Base-by-base conservation (phyloP, 2,797 vertebrate species). In the Malacoctenus gilli region DNA sequence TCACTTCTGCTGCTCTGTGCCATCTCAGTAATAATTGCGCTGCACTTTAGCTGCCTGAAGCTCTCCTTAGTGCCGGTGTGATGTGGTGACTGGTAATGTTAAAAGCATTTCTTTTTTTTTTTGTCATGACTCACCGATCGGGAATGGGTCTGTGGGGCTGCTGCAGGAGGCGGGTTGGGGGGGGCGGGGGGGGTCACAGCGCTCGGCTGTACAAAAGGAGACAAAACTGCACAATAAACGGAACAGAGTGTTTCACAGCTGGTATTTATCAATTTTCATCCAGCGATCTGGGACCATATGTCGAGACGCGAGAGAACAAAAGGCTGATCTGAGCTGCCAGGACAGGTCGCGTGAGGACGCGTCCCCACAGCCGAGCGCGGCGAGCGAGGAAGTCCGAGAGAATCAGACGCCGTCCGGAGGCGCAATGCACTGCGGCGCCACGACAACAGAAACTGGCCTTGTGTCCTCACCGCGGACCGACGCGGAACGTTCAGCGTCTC, bases 61-160 rank as follows among this genome's bases (percentile, higher is more conserved):
- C 62, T 66, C 9, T 5, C 60, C 70, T 77, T 74, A 64, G 64
- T 59, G 34, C 59, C 36, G 43, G 71, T 69, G 65, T 70, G 66
- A 22, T 46, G 46, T 76, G 30, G 53, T n/a, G 66, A 66, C 59
- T 64, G 59, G 75, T 80, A 58, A 83, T 75, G 75, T 82, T 52
- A 71, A 54, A 75, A 63, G 63, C 51, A 8, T 80, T 75, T 77
- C 36, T 68, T 72, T 72, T 59, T 52, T 54, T 49, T 67, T 81
- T n/a, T n/a, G n/a, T n/a, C 4, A 28, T 28, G 80, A 85, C 75
- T 87, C 84, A 72, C 62, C 59, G 58, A 77, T 80, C 35, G 47
- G 75, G 77, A 82, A 83, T 77, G 75, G 49, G 55, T 77, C 78
- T 80, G 64, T 32, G 5, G 65, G 31, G 60, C 44, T 56, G 70